Evolutionary conservation across 2,888 invertebrate species (phyloP), one percentile per base, ranked within the genome.

Genomic region (Sesia bembeciformis): DNA sequence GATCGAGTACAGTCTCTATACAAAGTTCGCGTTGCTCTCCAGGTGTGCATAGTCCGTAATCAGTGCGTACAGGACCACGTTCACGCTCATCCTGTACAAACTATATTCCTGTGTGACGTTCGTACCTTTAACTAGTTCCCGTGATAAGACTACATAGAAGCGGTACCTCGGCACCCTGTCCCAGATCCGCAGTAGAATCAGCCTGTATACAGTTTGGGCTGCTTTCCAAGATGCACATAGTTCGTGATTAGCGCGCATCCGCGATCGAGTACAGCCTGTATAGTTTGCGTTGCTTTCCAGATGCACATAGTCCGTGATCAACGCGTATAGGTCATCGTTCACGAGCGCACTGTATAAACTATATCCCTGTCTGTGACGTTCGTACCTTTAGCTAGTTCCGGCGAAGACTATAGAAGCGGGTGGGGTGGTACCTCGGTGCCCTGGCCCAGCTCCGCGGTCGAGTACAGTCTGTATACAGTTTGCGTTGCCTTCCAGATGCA

Each of bases 221-320:
- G 23, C 23, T 2, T 23, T 23, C 23, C 23, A 23, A n/a, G 23
- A 23, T 23, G 23, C 23, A 23, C 23, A 23, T 2, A 23, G 23
- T 23, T 23, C 23, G 23, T 23, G 23, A 23, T 23, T 2, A 23
- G 23, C 23, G 23, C 23, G 23, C 23, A 23, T 84, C 78, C 0
- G 75, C 62, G 0, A 71, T 74, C 0, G 73, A 62, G 4, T 71
- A 61, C 40, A 91, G 63, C 57, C 72, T 74, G 61, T 84, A 90
- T 67, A 62, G 3, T 68, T 67, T 0, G 72, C 61, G 46, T 83
- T 84, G 5, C 85, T 74, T 52, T 84, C 75, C 49, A 92, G 57
- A 4, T 73, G 72, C n/a, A 90, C 76, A 60, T 84, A 90, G 54
- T 87, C 80, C 51, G 71, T 72, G 4, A 90, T 59, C 38, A 74